Evolutionary conservation across 92 coral and sea anemone genomes (phyloP).

Genomic region (Palythoa caribaeorum): DNA sequence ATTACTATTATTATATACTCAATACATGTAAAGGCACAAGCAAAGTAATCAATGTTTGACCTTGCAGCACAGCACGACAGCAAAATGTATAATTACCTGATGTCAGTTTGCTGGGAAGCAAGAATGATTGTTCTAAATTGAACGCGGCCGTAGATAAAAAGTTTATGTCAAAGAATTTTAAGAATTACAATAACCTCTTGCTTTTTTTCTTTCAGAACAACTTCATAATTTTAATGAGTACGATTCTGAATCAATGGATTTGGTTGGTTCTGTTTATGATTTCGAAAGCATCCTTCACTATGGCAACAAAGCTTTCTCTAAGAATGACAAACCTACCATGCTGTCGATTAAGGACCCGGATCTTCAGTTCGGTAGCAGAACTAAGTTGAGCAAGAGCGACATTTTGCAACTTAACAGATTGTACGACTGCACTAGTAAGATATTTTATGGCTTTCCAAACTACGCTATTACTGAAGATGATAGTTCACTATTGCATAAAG

Average conservation of each 20-base stretch:
- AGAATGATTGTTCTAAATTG: too few relatives aligned
- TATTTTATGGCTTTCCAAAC: not conserved
- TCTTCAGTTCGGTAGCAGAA: constrained; percentile 64
- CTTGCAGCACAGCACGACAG: too few relatives aligned
- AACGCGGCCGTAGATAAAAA: too few relatives aligned
- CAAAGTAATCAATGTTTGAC: too few relatives aligned
- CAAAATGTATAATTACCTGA: too few relatives aligned
- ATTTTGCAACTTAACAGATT: constrained; percentile 69
- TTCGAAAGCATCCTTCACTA: constrained; percentile 81
- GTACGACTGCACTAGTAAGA: constrained; percentile 81
- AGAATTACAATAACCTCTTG: too few relatives aligned
- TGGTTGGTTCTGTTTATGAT: constrained; percentile 79
- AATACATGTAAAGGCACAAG: too few relatives aligned
- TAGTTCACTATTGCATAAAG: too few relatives aligned
- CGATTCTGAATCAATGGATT: constrained; percentile 66
- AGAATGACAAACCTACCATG: constrained; percentile 79
- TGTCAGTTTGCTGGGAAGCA: too few relatives aligned
- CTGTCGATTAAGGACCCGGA: constrained; percentile 72
- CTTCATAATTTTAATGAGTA: constrained; percentile 71
- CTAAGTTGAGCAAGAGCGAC: constrained; percentile 70
- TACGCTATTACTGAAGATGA: not conserved
- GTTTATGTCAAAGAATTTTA: not conserved
- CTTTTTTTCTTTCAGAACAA: constrained; percentile 49
- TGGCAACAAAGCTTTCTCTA: constrained; percentile 81
- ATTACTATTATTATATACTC: too few relatives aligned